Evolutionary conservation across 1,140 invertebrate species (phyloP), one percentile per base, ranked within the genome.

Genomic region (Conus ventricosus): DNA sequence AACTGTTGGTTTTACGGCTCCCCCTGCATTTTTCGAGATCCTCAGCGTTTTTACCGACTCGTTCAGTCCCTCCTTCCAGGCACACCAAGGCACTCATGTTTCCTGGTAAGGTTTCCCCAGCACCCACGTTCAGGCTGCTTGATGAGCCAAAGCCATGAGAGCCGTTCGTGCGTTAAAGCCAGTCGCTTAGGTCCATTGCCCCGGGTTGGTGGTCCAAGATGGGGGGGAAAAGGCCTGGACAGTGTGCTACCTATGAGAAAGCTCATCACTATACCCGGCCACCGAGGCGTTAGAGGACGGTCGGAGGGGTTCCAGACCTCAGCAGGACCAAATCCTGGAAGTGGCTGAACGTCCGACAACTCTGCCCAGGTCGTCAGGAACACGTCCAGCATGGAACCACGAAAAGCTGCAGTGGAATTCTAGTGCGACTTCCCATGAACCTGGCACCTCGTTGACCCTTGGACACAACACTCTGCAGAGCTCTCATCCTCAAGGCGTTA

Each of bases 1-100:
- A 17, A 51, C 23, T 81, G 39, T 81, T 81, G 80, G 80, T 81
- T 1, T 23, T 81, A 81, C 51, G 80, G 80, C n/a, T n/a, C n/a
- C n/a, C n/a, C n/a, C 17, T 55, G 80, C 23, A 23, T n/a, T n/a
- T n/a, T n/a, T 81, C 10, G 80, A 81, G 15, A 81, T 81, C 80
- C 80, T 23, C 80, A 54, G 23, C 80, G 80, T 23, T 23, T 54
- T 81, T 51, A 81, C 80, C 51, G 20, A 51, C 51, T 53, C 51
- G 13, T 51, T 23, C 80, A 78, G 20, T 78, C 76, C 76, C 25
- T 78, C 76, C 76, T 0, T 23, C 76, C 25, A 17, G 76, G n/a
- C n/a, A 13, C 76, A 39, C 25, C 7, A 7, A 81, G 51, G 13
- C 7, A 51, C 13, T 51, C 0, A 8, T 54, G 39, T 20, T 54